Evolutionary conservation across 2,113 vertebrate genomes (phyloP).

Genomic region (Myiozetetes cayanensis): DNA sequence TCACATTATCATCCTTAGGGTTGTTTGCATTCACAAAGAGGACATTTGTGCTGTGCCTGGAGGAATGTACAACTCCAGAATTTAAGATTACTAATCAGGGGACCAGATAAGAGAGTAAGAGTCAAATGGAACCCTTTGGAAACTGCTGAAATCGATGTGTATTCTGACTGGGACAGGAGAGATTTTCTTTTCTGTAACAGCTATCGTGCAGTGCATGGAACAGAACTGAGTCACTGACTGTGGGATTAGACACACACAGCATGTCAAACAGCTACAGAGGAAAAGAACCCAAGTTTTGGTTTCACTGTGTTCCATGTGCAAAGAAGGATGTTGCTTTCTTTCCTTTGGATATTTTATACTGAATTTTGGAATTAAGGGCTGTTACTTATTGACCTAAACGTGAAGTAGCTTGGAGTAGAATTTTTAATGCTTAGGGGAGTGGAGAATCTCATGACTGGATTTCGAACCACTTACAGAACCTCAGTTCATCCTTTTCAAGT

Average conservation of each 20-base stretch:
- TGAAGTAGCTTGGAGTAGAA: not conserved
- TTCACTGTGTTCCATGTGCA: not conserved
- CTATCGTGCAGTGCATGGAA: not conserved
- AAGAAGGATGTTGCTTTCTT: not conserved
- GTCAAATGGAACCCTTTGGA: not conserved
- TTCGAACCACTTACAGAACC: not conserved
- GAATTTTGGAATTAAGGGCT: not conserved
- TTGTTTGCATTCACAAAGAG: not conserved
- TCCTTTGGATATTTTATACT: not conserved
- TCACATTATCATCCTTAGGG: not conserved
- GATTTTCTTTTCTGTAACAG: not conserved
- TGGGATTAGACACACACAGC: not conserved
- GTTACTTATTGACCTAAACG: not conserved
- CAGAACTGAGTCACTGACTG: not conserved
- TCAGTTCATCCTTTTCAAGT: not conserved
- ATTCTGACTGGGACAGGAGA: not conserved
- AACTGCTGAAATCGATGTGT: accelerated
- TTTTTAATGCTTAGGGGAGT: not conserved
- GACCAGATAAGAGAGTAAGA: not conserved
- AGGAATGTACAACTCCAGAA: not conserved
- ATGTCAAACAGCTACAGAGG: not conserved
- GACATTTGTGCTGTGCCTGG: not conserved
- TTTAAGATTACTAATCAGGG: not conserved
- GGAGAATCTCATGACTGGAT: not conserved
- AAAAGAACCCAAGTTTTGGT: not conserved